These are phyloP conservation scores for Dipodomys stephensi DNA, from an alignment of 2,113 vertebrate species.

Conservation along the genomic window DNA sequence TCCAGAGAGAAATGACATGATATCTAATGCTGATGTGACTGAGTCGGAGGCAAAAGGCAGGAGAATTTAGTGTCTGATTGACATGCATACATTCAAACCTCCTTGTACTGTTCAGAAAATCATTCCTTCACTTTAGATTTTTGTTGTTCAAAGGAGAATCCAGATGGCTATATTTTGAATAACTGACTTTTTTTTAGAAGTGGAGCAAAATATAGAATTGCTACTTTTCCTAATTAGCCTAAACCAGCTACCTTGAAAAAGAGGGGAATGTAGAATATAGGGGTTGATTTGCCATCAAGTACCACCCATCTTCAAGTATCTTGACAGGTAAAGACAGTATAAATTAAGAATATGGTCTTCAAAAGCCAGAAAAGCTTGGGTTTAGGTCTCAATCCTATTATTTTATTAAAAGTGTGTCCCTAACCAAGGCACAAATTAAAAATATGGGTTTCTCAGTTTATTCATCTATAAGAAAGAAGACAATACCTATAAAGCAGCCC, in stretches of 20 bases:
- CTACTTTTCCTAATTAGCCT: background rate
- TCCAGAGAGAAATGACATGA: background rate
- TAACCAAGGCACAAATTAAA: background rate
- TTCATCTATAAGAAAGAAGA: background rate
- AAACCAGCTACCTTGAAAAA: background rate
- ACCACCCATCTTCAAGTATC: too few relatives aligned
- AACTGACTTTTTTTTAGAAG: background rate
- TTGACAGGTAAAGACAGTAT: background rate
- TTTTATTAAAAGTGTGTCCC: background rate
- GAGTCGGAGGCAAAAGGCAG: background rate
- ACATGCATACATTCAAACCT: background rate
- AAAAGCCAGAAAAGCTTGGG: conserved; percentile 17
- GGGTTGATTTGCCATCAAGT: background rate
- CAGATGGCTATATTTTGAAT: background rate
- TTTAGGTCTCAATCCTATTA: background rate
- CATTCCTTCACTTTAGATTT: background rate
- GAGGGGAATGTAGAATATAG: background rate
- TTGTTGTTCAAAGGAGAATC: background rate
- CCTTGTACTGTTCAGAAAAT: background rate
- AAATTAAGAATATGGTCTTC: conserved; percentile 18
- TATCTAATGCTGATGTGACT: background rate
- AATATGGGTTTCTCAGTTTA: background rate
- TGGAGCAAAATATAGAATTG: background rate
- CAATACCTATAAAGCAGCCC: background rate
- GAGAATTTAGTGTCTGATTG: background rate